A percentile compares a stretch with the other conserved stretches of the same genome.
Evolutionary conservation across 2,113 vertebrate species (phyloP).

Genomic region (Myocastor coypus): DNA sequence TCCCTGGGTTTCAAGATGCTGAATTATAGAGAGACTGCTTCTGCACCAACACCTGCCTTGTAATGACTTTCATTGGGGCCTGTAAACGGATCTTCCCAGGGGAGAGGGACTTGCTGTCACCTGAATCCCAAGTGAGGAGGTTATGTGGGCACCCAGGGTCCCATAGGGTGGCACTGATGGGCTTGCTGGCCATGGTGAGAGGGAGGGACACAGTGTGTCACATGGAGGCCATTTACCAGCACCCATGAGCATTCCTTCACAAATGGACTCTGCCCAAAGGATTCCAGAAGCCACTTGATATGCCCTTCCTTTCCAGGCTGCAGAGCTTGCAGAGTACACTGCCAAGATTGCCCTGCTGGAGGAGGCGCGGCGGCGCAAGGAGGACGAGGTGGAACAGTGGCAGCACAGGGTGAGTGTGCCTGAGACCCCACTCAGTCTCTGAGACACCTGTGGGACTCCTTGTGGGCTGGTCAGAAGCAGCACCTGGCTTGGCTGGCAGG

Average conservation of each 20-base stretch:
- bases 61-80: background rate
- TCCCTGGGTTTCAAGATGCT: constrained; percentile 22
- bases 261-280: fast-evolving
- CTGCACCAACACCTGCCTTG: constrained; percentile 47
- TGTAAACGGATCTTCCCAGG: constrained; percentile 3
- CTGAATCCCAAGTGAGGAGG: fast-evolving
- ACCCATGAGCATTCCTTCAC: background rate
- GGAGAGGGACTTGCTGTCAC: background rate
- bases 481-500: too few relatives aligned
- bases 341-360: constrained; percentile 93
- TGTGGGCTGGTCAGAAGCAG: fast-evolving
- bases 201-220: background rate
- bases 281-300: background rate
- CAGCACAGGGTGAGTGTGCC: constrained; percentile 90
- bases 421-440: fast-evolving
- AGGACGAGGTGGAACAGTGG: constrained; percentile 94
- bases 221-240: background rate
- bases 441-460: fast-evolving
- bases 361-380: constrained; percentile 93
- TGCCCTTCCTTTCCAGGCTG: constrained; percentile 85
- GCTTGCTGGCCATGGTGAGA: background rate
- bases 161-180: background rate
- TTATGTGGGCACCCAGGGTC: background rate
- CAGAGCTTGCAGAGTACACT: constrained; percentile 94
- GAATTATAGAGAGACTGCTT: constrained; percentile 60